Conservation (phyloP, 2,797 vertebrate genomes). For the Spinibarbus caldwelli region DNA sequence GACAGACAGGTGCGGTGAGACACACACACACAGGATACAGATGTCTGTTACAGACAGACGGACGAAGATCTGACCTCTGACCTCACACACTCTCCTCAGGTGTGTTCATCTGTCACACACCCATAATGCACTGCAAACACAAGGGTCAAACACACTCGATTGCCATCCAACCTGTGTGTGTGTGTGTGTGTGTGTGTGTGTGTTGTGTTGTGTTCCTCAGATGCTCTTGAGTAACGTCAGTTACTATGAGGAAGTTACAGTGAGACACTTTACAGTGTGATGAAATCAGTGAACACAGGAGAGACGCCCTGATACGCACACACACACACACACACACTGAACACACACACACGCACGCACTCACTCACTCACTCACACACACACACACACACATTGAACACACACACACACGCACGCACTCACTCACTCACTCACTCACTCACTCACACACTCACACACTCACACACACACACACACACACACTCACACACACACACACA, state of each 20-base stretch:
- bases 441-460: no score
- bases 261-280: not conserved
- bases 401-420: no score
- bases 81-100: not conserved
- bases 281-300: constrained; percentile 1
- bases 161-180: not conserved
- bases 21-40: constrained; percentile 86
- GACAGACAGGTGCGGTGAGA: constrained; percentile 70
- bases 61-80: constrained; percentile 40
- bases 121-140: not conserved
- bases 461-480: no score
- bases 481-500: no score
- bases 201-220: not conserved
- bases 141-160: not conserved
- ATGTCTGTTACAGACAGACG: constrained; percentile 70
- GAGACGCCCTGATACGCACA: not conserved
- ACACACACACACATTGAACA: no score
- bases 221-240: not conserved
- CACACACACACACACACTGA: no score
- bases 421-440: no score
- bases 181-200: not conserved
- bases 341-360: no score
- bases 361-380: no score
- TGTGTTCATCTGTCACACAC: not conserved
- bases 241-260: constrained; percentile 2